Conservation (phyloP, 2,888 invertebrate species). For the Prenolepis imparis region DNA sequence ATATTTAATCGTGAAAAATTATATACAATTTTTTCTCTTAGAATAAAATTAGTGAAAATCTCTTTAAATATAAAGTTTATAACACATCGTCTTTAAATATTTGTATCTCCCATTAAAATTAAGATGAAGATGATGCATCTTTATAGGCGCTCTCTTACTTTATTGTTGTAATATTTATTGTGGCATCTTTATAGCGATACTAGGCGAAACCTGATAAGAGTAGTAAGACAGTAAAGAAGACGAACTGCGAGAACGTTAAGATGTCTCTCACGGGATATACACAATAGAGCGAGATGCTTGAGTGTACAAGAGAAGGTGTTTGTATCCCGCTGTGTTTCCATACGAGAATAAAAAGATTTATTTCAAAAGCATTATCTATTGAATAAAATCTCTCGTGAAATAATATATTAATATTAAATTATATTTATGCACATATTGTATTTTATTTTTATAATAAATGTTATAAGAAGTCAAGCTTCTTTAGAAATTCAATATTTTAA, state of each 20-base stretch:
- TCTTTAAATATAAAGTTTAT: not conserved
- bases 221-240: conserved; percentile 33
- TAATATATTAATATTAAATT: conserved; percentile 9
- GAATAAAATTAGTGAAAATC: not conserved
- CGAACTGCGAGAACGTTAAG: conserved; percentile 18
- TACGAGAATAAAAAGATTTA: not conserved
- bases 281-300: conserved; percentile 11
- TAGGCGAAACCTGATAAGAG: conserved; percentile 37
- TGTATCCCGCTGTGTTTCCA: not conserved
- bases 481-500: not conserved
- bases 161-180: conserved; percentile 21
- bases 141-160: conserved; percentile 2
- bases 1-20: not conserved
- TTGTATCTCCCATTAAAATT: conserved; percentile 17
- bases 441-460: not conserved
- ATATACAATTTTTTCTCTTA: not conserved
- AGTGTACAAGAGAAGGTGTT: conserved; percentile 7
- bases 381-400: not conserved
- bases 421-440: not conserved
- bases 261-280: conserved; percentile 32
- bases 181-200: conserved; percentile 36
- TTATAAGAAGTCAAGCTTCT: not conserved
- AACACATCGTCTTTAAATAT: not conserved
- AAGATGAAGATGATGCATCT: not conserved
- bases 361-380: not conserved